A percentile compares a stretch with the other conserved stretches of the same genome.
phyloP scores from a whole-genome alignment of 1,140 invertebrate species.

The Ooceraea biroi region DNA sequence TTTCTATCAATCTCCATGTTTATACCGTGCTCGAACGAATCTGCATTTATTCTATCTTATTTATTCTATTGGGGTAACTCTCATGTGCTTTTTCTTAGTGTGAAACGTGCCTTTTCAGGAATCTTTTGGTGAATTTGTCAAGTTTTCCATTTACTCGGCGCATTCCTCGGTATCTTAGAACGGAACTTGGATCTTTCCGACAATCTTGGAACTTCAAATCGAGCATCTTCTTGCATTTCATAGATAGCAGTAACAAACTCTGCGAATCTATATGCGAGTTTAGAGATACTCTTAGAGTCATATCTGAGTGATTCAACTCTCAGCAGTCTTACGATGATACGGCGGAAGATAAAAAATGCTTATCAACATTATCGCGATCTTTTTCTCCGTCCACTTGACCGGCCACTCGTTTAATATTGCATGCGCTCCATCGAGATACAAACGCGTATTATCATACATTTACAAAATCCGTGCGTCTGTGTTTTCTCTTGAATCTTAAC shows the following conservation, averaged over 20 bases:
- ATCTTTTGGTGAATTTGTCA: no score
- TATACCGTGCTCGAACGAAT: neutral
- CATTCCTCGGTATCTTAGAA: no score
- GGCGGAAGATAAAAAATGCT: constrained; percentile 19
- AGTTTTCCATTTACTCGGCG: no score
- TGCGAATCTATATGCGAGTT: neutral
- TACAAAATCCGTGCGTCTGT: neutral
- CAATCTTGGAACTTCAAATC: neutral
- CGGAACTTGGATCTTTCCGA: neutral
- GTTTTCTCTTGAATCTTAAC: neutral
- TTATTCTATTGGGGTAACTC: no score
- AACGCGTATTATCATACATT: neutral
- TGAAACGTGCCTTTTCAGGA: no score
- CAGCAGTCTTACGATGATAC: neutral
- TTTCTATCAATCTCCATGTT: no score
- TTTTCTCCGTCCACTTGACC: constrained; percentile 10
- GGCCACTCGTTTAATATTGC: constrained; percentile 1
- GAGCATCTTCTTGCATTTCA: no score
- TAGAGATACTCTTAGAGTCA: neutral
- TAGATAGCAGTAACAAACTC: neutral
- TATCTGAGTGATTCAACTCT: constrained; percentile 37
- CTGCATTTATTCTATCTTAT: neutral
- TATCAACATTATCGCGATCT: constrained; percentile 25
- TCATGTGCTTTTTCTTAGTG: no score
- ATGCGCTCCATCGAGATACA: neutral